phyloP scores from a whole-genome alignment of 2,797 vertebrate species.

The Danio aesculapii region DNA sequence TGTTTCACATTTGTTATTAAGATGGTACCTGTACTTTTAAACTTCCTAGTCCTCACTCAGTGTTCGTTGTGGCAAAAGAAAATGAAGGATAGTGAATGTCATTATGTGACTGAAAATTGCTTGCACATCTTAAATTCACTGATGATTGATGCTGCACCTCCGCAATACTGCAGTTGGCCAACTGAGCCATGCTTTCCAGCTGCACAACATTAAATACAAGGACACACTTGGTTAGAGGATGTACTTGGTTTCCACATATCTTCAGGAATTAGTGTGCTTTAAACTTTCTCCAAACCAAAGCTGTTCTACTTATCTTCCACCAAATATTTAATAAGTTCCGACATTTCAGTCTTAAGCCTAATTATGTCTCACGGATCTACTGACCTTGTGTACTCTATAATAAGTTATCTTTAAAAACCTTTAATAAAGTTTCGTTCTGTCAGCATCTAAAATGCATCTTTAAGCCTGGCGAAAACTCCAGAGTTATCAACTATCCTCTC shows the following conservation, averaged over 20 bases:
- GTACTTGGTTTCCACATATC: neutral
- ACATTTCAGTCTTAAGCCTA: neutral
- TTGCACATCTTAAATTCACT: neutral
- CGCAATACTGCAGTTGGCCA: slow-evolving; percentile 6
- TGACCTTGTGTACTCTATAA: neutral
- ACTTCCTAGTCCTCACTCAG: neutral
- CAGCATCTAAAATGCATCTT: neutral
- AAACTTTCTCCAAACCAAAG: neutral
- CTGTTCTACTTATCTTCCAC: neutral
- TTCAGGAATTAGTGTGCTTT: neutral
- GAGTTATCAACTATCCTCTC: slow-evolving; percentile 1
- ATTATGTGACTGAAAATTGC: slow-evolving; percentile 1
- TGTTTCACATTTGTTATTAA: neutral
- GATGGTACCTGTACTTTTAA: neutral
- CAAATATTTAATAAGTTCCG: neutral
- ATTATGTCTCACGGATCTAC: neutral
- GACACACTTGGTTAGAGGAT: slow-evolving; percentile 5
- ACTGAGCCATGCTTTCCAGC: slow-evolving; percentile 18
- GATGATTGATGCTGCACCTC: slow-evolving; percentile 4
- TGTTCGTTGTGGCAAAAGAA: neutral
- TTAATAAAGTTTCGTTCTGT: neutral
- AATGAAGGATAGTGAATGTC: slow-evolving; percentile 9
- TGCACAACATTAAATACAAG: slow-evolving; percentile 29
- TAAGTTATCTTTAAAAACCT: neutral
- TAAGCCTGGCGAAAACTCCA: slow-evolving; percentile 7